Percentiles rank a stretch among this genome's conserved stretches.
Conservation (phyloP, 2,797 vertebrate species). For the Sebastes cheni region DNA sequence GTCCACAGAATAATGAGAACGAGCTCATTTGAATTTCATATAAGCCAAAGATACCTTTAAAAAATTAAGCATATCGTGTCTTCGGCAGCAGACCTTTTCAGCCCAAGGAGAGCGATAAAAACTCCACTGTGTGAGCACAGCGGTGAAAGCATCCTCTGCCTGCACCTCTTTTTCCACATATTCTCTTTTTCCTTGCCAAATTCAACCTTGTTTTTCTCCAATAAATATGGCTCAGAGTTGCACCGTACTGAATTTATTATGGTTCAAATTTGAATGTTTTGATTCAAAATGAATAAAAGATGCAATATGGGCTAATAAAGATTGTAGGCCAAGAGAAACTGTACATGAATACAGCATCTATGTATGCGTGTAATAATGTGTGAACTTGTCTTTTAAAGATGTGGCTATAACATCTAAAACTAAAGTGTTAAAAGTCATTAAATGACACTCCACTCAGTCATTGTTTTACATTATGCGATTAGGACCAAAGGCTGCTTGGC, state of each 20-base stretch:
- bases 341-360: neutral
- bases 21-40: conserved; percentile 39
- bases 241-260: neutral
- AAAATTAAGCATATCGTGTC: neutral
- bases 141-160: neutral
- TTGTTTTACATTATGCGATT: conserved; percentile 66
- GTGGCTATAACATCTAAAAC: conserved; percentile 36
- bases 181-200: neutral
- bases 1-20: conserved; percentile 38
- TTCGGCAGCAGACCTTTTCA: conserved; percentile 35
- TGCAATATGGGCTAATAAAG: neutral
- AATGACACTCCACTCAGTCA: conserved; percentile 64
- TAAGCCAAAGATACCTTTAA: conserved; percentile 9
- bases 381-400: neutral
- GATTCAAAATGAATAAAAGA: neutral
- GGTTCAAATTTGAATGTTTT: neutral
- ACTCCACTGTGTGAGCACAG: conserved; percentile 6
- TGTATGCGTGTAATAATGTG: neutral
- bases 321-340: neutral
- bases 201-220: conserved; percentile 11
- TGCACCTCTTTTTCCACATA: neutral
- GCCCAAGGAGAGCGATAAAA: conserved; percentile 36
- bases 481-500: conserved; percentile 59
- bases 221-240: conserved; percentile 3
- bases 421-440: conserved; percentile 64